phyloP scores from a whole-genome alignment of 1,140 invertebrate species.

The Tetramorium simillimum region DNA sequence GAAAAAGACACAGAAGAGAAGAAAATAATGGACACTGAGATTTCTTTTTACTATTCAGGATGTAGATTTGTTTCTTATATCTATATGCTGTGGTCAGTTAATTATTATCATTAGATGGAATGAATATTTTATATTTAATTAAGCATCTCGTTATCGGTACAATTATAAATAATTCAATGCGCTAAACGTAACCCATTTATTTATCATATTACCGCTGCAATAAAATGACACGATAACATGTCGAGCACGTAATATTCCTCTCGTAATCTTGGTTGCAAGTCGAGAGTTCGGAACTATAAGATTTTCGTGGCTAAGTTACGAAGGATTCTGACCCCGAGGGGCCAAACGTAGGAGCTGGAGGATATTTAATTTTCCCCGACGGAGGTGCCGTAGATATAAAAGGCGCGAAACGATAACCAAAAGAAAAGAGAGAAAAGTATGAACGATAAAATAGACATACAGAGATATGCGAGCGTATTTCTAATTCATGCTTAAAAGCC shows the following conservation, averaged over 20 bases:
- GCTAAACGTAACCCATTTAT: slow-evolving; percentile 16
- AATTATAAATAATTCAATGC: background rate
- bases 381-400: slow-evolving; percentile 51
- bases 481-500: slow-evolving; percentile 60
- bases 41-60: background rate
- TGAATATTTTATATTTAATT: background rate
- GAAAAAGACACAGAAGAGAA: background rate
- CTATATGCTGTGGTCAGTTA: background rate
- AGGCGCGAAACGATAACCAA: slow-evolving; percentile 62
- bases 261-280: slow-evolving; percentile 56
- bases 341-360: slow-evolving; percentile 14
- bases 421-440: background rate
- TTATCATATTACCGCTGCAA: background rate
- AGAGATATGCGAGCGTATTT: slow-evolving; percentile 26
- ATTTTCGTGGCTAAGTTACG: slow-evolving; percentile 53
- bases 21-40: background rate
- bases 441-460: slow-evolving; percentile 18
- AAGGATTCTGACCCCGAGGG: slow-evolving; percentile 30
- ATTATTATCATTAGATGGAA: background rate
- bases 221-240: slow-evolving; percentile 59
- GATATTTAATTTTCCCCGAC: slow-evolving; percentile 70
- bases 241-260: slow-evolving; percentile 43
- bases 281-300: slow-evolving; percentile 61
- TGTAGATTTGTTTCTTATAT: background rate
- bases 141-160: background rate